Conservation (phyloP, 2,113 vertebrate genomes). For the Serinus canaria region DNA sequence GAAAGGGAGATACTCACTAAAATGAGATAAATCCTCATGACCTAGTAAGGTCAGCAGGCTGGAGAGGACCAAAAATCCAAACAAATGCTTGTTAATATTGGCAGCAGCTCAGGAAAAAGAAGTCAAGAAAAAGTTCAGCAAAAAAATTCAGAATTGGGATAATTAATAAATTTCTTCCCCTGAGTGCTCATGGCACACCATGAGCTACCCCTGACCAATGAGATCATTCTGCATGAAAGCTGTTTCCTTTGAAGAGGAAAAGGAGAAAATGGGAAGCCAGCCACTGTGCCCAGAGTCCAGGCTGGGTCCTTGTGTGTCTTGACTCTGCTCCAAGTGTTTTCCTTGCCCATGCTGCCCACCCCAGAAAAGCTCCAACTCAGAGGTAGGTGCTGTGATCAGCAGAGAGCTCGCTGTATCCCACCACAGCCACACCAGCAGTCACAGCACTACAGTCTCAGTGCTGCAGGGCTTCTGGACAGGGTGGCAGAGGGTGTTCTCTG, state of each 20-base stretch:
- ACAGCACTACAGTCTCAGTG: neutral
- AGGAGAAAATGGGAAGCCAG: neutral
- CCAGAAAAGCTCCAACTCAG: neutral
- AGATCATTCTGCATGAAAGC: neutral
- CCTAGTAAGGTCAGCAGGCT: neutral
- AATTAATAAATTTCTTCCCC: neutral
- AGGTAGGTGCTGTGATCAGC: accelerated
- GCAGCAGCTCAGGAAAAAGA: neutral
- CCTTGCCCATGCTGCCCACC: neutral
- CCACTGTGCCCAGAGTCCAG: accelerated
- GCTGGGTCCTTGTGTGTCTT: neutral
- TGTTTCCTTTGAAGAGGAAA: neutral
- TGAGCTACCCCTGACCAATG: accelerated
- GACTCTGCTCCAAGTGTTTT: neutral
- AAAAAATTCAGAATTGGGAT: neutral
- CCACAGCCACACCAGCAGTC: accelerated
- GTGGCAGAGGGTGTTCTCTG: neutral
- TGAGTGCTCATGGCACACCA: neutral
- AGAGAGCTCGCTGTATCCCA: accelerated
- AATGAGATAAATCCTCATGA: neutral
- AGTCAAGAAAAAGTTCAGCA: neutral
- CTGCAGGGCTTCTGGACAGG: neutral
- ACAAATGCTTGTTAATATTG: conserved; percentile 3
- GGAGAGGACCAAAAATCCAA: neutral
- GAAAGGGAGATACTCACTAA: neutral